Percentiles rank a stretch among this genome's conserved stretches.
These are phyloP conservation scores for Liparis tanakae DNA, from an alignment of 2,797 vertebrate species.

Conservation along the genomic window DNA sequence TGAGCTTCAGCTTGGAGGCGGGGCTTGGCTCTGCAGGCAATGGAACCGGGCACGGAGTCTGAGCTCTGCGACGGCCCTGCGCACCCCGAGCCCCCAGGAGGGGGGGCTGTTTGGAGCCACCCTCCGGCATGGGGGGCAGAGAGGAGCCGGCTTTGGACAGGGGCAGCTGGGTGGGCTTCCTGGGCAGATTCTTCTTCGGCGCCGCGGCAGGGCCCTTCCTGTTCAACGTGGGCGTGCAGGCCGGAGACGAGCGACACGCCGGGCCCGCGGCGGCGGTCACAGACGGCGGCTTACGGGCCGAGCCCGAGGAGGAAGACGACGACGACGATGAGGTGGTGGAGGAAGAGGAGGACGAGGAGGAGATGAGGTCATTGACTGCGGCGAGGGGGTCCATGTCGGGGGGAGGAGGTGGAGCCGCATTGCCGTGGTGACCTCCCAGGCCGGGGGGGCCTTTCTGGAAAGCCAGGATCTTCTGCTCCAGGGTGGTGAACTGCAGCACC, in stretches of 20 bases:
- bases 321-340: conserved; percentile 55
- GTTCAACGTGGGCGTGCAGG: conserved; percentile 78
- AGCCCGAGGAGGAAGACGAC: conserved; percentile 50
- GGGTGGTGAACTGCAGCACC: conserved; percentile 94
- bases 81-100: conserved; percentile 13
- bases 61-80: conserved; percentile 42
- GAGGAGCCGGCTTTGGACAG: conserved; percentile 67
- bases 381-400: conserved; percentile 92
- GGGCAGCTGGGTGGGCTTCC: conserved; percentile 76
- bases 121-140: conserved; percentile 54
- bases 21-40: background rate
- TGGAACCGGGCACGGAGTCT: conserved; percentile 52
- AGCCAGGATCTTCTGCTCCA: conserved; percentile 97
- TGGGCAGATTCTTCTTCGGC: conserved; percentile 84
- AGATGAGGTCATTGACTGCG: conserved; percentile 81
- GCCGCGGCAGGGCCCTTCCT: conserved; percentile 81
- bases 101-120: conserved; percentile 43
- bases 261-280: conserved; percentile 47
- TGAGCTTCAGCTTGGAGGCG: conserved; percentile 68
- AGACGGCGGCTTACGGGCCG: conserved; percentile 34
- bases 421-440: conserved; percentile 69
- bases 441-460: conserved; percentile 90
- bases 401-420: conserved; percentile 74
- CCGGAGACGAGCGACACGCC: conserved; percentile 70
- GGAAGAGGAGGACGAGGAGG: conserved; percentile 64